Conservation (phyloP, 2,797 vertebrate genomes). For the Cheirogaleus major region DNA sequence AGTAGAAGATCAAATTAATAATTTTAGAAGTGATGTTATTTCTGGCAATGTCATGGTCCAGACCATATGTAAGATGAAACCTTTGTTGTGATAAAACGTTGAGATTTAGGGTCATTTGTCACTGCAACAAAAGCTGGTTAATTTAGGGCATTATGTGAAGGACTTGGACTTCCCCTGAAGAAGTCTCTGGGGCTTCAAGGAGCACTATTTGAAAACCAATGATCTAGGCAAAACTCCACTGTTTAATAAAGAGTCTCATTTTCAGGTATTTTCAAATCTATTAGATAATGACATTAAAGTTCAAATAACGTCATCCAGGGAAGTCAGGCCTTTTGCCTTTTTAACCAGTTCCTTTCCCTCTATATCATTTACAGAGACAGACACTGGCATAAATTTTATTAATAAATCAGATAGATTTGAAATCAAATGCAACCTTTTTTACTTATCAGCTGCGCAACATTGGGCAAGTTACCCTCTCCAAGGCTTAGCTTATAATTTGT, state of each 20-base stretch:
- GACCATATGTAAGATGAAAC: neutral
- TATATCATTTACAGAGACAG: neutral
- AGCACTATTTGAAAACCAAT: neutral
- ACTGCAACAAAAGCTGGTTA: neutral
- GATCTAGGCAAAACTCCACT: neutral
- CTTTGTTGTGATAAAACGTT: neutral
- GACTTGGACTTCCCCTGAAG: neutral
- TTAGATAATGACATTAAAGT: neutral
- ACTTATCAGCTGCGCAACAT: neutral
- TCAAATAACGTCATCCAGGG: neutral
- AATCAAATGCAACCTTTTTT: neutral
- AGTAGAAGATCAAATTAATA: neutral
- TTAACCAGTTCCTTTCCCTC: neutral
- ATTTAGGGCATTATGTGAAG: neutral
- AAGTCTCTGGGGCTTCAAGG: neutral
- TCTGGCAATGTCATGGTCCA: neutral
- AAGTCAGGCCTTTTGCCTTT: neutral
- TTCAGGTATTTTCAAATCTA: neutral
- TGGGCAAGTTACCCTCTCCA: neutral
- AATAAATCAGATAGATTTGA: neutral
- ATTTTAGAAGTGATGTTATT: slow-evolving; percentile 2
- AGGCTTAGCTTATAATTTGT: neutral
- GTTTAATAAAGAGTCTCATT: neutral
- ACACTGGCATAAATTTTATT: neutral
- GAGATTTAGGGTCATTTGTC: neutral